Evolutionary conservation across 2,888 invertebrate species (phyloP).

Genomic region (Nomada ferruginata): DNA sequence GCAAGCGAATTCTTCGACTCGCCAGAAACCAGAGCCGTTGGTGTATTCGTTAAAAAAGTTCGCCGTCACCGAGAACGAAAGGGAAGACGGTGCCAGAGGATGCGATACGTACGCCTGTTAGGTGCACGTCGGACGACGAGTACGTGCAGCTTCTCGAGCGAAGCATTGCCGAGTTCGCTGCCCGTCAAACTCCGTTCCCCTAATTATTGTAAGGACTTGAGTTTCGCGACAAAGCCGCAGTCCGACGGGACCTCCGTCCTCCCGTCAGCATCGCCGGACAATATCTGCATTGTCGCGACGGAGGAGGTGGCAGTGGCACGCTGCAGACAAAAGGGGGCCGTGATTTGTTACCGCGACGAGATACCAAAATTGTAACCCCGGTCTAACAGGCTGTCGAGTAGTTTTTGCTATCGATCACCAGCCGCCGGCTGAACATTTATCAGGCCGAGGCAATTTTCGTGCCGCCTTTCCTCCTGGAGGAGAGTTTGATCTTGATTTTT

Average conservation of each 20-base stretch:
- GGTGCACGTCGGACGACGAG: constrained; percentile 43
- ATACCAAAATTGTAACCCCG: constrained; percentile 55
- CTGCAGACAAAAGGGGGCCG: constrained; percentile 62
- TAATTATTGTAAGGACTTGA: constrained; percentile 67
- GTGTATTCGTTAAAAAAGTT: background rate
- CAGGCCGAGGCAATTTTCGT: constrained; percentile 56
- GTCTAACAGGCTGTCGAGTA: constrained; percentile 61
- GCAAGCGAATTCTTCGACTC: background rate
- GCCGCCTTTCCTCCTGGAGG: constrained; percentile 7
- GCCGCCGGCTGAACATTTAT: constrained; percentile 52
- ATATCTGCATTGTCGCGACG: constrained; percentile 61
- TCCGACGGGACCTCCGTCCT: constrained; percentile 30
- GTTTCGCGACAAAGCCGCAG: constrained; percentile 63
- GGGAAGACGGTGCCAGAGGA: background rate
- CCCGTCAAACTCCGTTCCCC: constrained; percentile 53
- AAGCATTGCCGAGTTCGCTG: constrained; percentile 38
- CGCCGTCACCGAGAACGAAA: background rate
- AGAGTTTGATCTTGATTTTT: constrained; percentile 58
- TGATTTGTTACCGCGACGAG: constrained; percentile 67
- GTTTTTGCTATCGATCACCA: constrained; percentile 70
- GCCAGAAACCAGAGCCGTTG: background rate
- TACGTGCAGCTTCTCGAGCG: constrained; percentile 25
- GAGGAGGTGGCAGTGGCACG: constrained; percentile 1
- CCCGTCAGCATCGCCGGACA: constrained; percentile 27
- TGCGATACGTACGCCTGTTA: background rate